A percentile compares a stretch with the other conserved stretches of the same genome.
Conservation (phyloP, 2,113 vertebrate genomes). For the Dasyornis broadbenti region DNA sequence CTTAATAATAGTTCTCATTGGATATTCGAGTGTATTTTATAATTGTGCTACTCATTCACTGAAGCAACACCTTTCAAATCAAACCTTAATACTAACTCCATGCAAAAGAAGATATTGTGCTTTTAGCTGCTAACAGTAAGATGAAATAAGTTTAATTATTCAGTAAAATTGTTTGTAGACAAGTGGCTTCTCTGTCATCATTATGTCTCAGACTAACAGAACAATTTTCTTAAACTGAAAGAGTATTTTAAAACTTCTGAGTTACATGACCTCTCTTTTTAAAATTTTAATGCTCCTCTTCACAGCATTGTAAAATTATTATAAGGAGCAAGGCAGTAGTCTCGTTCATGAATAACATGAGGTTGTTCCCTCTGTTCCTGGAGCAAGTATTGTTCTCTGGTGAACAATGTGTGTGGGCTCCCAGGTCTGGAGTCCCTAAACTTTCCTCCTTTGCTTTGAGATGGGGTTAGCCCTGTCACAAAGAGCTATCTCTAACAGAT, state of each 20-base stretch:
- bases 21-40: conserved; percentile 26
- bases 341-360: not conserved
- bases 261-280: not conserved
- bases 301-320: not conserved
- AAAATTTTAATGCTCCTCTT: not conserved
- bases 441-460: not conserved
- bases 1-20: not conserved
- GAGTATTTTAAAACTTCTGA: not conserved
- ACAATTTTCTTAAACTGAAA: not conserved
- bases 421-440: not conserved
- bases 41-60: conserved; percentile 5
- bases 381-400: not conserved
- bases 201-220: not conserved
- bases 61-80: conserved; percentile 31
- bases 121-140: not conserved
- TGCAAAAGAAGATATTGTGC: not conserved
- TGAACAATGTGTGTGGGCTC: not conserved
- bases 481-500: not conserved
- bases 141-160: not conserved
- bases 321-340: not conserved
- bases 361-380: not conserved
- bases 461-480: not conserved
- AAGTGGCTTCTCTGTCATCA: not conserved
- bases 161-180: not conserved
- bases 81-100: not conserved